Evolutionary conservation across 2,888 invertebrate species (phyloP).

Genomic region (Dryadula phaetusa): DNA sequence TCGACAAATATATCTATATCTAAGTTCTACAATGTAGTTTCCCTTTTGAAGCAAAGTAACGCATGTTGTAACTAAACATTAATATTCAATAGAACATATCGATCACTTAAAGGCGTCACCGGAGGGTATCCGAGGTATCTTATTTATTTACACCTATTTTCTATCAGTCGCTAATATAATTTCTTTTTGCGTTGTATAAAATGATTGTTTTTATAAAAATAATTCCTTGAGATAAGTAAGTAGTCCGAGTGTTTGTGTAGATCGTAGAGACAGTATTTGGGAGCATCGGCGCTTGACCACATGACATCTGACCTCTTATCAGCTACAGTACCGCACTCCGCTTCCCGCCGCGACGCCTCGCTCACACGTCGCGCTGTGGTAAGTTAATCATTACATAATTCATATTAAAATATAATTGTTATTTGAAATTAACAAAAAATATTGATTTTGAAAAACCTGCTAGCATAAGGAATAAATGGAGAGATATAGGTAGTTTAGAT

Average conservation of each 20-base stretch:
- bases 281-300: constrained; percentile 28
- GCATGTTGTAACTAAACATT: too few relatives aligned
- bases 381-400: constrained; percentile 18
- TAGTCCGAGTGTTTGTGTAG: not conserved
- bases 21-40: too few relatives aligned
- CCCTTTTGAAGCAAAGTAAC: too few relatives aligned
- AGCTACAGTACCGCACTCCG: constrained; percentile 30
- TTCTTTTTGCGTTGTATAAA: not conserved
- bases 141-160: not conserved
- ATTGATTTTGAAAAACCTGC: not conserved
- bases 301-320: constrained; percentile 43
- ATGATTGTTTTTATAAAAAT: not conserved
- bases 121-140: not conserved
- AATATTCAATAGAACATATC: too few relatives aligned
- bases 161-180: not conserved
- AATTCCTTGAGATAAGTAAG: not conserved
- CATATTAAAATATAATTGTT: not conserved
- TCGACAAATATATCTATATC: too few relatives aligned
- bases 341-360: constrained; percentile 29
- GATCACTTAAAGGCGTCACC: not conserved
- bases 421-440: not conserved
- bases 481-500: too few relatives aligned
- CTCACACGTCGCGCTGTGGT: constrained; percentile 32
- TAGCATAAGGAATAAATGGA: not conserved
- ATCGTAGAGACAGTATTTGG: constrained; percentile 11